Evolutionary conservation across 2,797 vertebrate species (phyloP).

Genomic region (Knipowitschia caucasica): DNA sequence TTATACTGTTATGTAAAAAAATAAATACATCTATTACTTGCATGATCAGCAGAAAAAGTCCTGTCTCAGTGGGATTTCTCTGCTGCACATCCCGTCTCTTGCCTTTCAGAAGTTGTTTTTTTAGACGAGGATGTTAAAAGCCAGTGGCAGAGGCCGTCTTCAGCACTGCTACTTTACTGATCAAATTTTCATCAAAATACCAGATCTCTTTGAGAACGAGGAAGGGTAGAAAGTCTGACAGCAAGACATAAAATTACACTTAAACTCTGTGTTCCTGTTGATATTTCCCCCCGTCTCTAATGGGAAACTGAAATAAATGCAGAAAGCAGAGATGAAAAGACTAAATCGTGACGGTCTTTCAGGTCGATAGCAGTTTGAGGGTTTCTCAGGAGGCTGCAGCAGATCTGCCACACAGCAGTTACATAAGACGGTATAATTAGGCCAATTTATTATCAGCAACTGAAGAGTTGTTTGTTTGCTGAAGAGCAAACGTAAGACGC

Average conservation of each 20-base stretch:
- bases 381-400: slow-evolving; percentile 21
- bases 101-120: slow-evolving; percentile 29
- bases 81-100: neutral
- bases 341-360: slow-evolving; percentile 11
- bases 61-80: neutral
- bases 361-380: slow-evolving; percentile 7
- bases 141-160: slow-evolving; percentile 23
- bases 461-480: neutral
- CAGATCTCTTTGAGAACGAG: slow-evolving; percentile 17
- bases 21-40: too few relatives aligned
- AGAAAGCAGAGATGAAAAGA: slow-evolving; percentile 17
- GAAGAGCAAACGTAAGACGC: too few relatives aligned
- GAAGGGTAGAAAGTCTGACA: neutral
- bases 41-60: slow-evolving; percentile 22
- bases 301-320: slow-evolving; percentile 9
- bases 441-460: slow-evolving; percentile 2
- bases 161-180: slow-evolving; percentile 46
- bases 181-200: slow-evolving; percentile 55
- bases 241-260: neutral
- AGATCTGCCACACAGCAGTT: slow-evolving; percentile 13
- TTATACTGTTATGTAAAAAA: too few relatives aligned
- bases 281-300: slow-evolving; percentile 8
- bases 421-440: slow-evolving; percentile 22
- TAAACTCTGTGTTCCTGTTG: slow-evolving; percentile 3
- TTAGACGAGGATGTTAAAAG: slow-evolving; percentile 42